Base-by-base conservation (phyloP, 2,888 invertebrate species). In the Trichacis sp. region DNA sequence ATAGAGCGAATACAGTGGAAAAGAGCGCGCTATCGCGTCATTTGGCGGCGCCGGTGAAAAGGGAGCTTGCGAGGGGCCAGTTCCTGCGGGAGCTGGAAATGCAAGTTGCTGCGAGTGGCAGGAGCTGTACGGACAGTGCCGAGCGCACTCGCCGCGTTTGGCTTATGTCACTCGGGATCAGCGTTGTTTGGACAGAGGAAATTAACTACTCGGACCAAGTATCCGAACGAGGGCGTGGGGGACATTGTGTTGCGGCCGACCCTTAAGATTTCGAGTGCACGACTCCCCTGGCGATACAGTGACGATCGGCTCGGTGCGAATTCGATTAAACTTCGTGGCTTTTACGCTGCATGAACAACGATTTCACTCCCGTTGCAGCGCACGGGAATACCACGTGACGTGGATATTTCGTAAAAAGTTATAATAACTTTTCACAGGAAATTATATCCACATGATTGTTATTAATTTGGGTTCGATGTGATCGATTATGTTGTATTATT, bases 161-260 rank as follows among this genome's bases (percentile, higher is more conserved):
- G 81, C 80, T 82, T 80, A 76, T 82, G 82, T 82, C 82, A 79
- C 80, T 74, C 77, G 79, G 78, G 81, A 83, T 83, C 81, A 81
- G 78, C 72, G 75, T 79, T 83, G 82, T 83, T 83, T 83, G 81
- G 79, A 81, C 80, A 79, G 81, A 80, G 82, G 79, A 83, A 83
- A 83, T 83, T 83, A 83, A 82, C 82, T 81, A 75, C 81, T 74
- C 75, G 73, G 68, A 67, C 74, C 65, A 70, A 69, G 72, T 46
- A 66, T 69, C 76, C 75, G 76, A 76, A 74, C 74, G 74, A 71
- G 77, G 80, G 80, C 78, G 77, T 78, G 72, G 72, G 73, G 68
- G 73, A 78, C 77, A 77, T 73, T 77, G 73, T 78, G 72, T 77
- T 73, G 73, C 68, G 65, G 61, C 69, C 66, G 66, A 66, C 74